Conservation (phyloP, 2,113 vertebrate species). For the Apodemus sylvaticus region DNA sequence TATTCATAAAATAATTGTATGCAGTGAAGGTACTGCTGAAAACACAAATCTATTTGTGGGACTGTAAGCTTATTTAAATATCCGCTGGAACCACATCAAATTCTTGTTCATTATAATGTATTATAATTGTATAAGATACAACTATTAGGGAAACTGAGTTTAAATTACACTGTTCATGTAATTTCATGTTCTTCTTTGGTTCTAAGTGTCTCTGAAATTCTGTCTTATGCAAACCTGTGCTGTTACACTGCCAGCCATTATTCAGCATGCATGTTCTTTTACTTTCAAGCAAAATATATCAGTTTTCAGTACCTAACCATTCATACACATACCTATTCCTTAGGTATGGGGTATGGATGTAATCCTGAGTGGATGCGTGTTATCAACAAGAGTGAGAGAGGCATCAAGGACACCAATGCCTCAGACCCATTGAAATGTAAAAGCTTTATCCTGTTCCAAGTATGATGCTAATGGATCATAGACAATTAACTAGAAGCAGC, state of each 20-base stretch:
- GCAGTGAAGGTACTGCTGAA: background rate
- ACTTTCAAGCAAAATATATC: background rate
- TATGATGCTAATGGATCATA: background rate
- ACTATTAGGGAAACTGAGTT: background rate
- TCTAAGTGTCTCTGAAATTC: background rate
- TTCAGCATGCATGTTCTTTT: background rate
- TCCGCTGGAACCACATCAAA: too few relatives aligned
- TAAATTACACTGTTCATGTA: background rate
- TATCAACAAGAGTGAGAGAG: background rate
- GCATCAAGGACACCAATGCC: background rate
- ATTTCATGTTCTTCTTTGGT: background rate
- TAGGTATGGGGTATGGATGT: background rate
- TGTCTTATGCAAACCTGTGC: background rate
- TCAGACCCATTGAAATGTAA: background rate
- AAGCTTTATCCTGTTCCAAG: background rate
- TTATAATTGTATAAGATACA: background rate
- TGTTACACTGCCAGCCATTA: fast-evolving
- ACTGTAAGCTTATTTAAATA: background rate
- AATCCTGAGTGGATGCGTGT: background rate
- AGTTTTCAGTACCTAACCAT: background rate
- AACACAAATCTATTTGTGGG: background rate
- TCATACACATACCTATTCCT: background rate
- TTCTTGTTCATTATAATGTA: background rate
- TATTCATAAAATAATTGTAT: background rate
- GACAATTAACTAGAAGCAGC: background rate